Base-by-base conservation (phyloP, 2,113 vertebrate genomes). In the Aptenodytes forsteri region DNA sequence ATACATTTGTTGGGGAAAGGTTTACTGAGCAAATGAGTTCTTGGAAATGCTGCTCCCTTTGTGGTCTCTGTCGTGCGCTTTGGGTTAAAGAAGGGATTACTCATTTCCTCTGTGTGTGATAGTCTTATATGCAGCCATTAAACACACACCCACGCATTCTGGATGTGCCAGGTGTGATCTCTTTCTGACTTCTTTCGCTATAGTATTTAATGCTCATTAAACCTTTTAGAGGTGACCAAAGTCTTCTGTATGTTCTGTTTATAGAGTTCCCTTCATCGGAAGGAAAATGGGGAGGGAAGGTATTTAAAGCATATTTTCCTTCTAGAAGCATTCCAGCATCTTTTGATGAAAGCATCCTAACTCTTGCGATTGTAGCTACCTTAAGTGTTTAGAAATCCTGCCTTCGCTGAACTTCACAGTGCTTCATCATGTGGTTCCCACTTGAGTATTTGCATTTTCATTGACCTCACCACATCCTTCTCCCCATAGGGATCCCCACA, bases 111-210 rank as follows among this genome's bases (percentile, higher is more conserved):
- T 62, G 13, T 5, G 2, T 59, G 69, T 55, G 72, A 87, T 87
- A 21, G 72, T 64, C 59, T 44, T 78, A 29, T 6, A 26, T 16
- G 9, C 36, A 61, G 61, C 54, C 65, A 32, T 82, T 73, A 76
- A 95, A 44, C 0, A 5, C 89, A 59, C 91, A 49, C 83, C 95
- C 83, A 89, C 88, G 4, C 25, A 0, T 58, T 59, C 70, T 69
- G 77, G 25, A 26, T 81, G 54, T 71, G 69, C 94, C 93, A 93
- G 93, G 94, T 95, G 88, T 49, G 46, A 55, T n/a, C 34, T 80
- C 66, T 22, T 78, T 27, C 83, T 38, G 64, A 19, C 62, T 83
- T 47, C 78, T 72, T 79, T 70, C 5, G 0, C 65, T 67, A 8
- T 7, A 42, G 23, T 44, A 9, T 86, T 76, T 91, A 70, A 73